phyloP scores from a whole-genome alignment of 2,888 invertebrate species.

The Troides oblongomaculatus region DNA sequence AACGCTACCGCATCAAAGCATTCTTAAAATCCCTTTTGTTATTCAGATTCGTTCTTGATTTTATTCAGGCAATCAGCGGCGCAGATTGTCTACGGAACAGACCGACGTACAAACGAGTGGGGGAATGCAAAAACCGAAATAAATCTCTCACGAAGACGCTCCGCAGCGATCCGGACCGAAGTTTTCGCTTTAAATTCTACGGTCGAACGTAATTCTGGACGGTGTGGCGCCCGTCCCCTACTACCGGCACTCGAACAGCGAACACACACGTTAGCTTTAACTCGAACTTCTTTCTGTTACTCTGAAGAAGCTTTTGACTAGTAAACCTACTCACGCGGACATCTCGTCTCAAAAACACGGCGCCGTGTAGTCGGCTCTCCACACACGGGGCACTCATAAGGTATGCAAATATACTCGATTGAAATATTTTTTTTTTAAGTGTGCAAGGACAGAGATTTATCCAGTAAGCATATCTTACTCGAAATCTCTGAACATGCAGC shows the following conservation, averaged over 20 bases:
- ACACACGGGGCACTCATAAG: no score
- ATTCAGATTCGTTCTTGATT: constrained; percentile 42
- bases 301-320: no score
- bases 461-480: no score
- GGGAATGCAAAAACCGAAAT: constrained; percentile 67
- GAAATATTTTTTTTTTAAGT: no score
- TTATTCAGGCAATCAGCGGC: constrained; percentile 56
- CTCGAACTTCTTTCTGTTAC: no score
- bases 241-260: not conserved
- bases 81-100: constrained; percentile 39
- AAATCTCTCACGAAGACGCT: constrained; percentile 61
- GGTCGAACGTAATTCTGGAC: constrained; percentile 46
- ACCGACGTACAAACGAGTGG: constrained; percentile 47
- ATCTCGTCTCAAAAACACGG: no score
- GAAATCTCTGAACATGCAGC: no score
- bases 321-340: no score
- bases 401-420: no score
- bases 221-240: constrained; percentile 17
- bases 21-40: constrained; percentile 27
- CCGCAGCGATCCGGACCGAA: constrained; percentile 43
- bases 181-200: constrained; percentile 64
- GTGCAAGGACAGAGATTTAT: no score
- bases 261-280: no score
- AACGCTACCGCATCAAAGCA: constrained; percentile 26
- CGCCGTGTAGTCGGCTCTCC: no score